phyloP scores from a whole-genome alignment of 2,113 vertebrate species.

The Neolamprologus devosi region DNA sequence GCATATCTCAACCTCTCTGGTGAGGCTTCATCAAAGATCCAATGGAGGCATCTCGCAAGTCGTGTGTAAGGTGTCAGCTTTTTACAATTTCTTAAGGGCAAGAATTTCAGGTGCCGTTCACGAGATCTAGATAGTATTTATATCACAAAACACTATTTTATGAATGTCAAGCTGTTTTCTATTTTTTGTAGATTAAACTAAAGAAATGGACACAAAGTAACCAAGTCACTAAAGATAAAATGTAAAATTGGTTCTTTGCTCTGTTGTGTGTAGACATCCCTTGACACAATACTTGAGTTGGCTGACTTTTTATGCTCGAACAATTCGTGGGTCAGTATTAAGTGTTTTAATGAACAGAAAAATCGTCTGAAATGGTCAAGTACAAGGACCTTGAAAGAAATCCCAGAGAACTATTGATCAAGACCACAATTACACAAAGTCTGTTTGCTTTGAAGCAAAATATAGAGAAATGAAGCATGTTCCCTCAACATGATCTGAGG shows the following conservation, averaged over 20 bases:
- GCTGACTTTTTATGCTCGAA: neutral
- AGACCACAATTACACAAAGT: neutral
- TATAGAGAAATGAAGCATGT: neutral
- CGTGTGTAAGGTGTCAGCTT: neutral
- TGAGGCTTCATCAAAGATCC: neutral
- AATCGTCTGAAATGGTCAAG: rapidly evolving
- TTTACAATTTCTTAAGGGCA: neutral
- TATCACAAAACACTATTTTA: neutral
- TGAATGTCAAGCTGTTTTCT: neutral
- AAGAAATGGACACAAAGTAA: neutral
- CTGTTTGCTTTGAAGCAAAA: neutral
- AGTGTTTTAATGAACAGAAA: neutral
- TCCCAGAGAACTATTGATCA: neutral
- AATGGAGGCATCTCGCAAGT: neutral
- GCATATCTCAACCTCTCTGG: neutral
- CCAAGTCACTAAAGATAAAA: neutral
- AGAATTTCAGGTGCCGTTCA: neutral
- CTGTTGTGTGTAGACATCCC: neutral
- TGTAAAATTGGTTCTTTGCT: neutral
- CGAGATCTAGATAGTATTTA: neutral
- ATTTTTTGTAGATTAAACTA: neutral
- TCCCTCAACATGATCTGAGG: neutral
- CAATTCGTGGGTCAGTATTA: neutral
- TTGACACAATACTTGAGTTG: neutral
- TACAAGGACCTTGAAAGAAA: neutral